phyloP scores from a whole-genome alignment of 2,888 invertebrate genomes.

The Melanargia galathea region DNA sequence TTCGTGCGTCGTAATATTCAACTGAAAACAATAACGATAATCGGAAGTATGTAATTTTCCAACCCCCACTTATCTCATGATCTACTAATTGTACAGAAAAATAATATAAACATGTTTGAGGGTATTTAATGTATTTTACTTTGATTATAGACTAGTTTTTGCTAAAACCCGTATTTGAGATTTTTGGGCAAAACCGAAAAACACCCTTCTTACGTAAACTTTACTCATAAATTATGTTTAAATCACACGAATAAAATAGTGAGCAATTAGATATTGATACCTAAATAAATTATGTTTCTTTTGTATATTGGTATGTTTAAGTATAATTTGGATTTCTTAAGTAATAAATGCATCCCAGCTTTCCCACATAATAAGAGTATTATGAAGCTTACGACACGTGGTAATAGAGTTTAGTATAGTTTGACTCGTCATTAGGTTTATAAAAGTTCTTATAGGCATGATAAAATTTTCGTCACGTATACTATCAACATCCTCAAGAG shows the following conservation, averaged over 20 bases:
- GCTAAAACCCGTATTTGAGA: not conserved
- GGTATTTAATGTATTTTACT: not conserved
- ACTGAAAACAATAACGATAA: no score
- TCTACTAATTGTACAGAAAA: no score
- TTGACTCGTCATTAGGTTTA: not conserved
- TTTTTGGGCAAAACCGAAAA: not conserved
- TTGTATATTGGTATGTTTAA: not conserved
- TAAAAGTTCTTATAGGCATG: not conserved
- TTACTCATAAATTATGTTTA: no score
- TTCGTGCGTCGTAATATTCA: no score
- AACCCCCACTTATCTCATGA: not conserved
- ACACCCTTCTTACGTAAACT: no score
- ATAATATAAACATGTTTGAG: not conserved
- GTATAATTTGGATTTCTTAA: not conserved
- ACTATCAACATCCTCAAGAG: not conserved
- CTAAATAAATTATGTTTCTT: not conserved
- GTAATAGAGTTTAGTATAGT: not conserved
- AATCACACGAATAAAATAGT: no score
- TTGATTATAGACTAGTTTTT: not conserved
- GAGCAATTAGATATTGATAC: not conserved
- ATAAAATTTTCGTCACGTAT: conserved; percentile 1
- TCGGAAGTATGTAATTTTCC: not conserved
- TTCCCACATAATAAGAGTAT: not conserved
- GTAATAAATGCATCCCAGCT: not conserved
- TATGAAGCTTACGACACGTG: not conserved